Evolutionary conservation across 2,113 vertebrate species (phyloP).

Genomic region (Albula glossodonta): DNA sequence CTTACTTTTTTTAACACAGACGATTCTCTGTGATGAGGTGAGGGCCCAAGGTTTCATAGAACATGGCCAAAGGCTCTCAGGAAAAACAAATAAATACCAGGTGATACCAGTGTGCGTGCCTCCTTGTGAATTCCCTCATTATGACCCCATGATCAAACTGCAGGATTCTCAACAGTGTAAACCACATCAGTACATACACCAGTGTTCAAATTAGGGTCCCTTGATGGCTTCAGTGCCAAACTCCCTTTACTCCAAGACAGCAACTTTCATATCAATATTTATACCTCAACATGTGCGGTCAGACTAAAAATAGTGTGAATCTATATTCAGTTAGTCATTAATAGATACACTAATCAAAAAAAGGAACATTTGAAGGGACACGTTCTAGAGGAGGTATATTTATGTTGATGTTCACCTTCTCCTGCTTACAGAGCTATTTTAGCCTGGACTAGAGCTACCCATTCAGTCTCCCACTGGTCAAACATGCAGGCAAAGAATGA

Average conservation of each 20-base stretch:
- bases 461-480: not conserved
- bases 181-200: not conserved
- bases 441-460: not conserved
- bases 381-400: not conserved
- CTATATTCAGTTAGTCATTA: not conserved
- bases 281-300: not conserved
- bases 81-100: not conserved
- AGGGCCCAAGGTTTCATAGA: not conserved
- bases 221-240: not conserved
- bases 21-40: not conserved
- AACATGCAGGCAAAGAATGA: not conserved
- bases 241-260: not conserved
- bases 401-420: not conserved
- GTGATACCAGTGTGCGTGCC: not conserved
- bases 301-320: not conserved
- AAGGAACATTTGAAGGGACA: not conserved
- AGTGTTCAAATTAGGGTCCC: too few relatives aligned
- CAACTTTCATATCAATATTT: not conserved
- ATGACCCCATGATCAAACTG: not conserved
- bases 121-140: not conserved
- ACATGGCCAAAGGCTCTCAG: not conserved
- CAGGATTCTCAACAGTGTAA: not conserved
- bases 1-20: not conserved
- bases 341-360: not conserved
- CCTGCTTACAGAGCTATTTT: not conserved